Evolutionary conservation across 1,140 invertebrate genomes (phyloP), one percentile per base, ranked within the genome.

Genomic region (Coptotermes formosanus): DNA sequence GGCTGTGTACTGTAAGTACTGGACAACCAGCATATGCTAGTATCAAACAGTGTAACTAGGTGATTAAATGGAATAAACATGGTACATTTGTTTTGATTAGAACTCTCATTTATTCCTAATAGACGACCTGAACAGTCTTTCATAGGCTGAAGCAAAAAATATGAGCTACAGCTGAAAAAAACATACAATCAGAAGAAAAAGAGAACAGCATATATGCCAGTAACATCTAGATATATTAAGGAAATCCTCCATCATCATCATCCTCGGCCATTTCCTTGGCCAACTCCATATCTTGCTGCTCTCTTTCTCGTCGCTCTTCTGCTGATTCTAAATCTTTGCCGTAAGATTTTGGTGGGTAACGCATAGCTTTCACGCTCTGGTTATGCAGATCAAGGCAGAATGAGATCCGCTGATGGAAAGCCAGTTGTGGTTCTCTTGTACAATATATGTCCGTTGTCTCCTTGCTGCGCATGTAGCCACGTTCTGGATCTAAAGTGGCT

Each of bases 191-290:
- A 85, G 23, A n/a, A 25, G 3, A n/a, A 85, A 64, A 85, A 16
- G 52, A 21, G n/a, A 11, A 23, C 7, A 84, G 25, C 25, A 32
- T 83, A 32, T n/a, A 44, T 32, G n/a, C 38, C n/a, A 30, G 25
- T 14, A 19, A 85, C n/a, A 19, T 32, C 11, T 64, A 64, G 59
- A 30, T 25, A 81, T 55, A 55, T 92, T 90, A 94, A 88, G 94
- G 94, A 87, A 97, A 97, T 88, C 96, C 96, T 88, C 96, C 96
- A 92, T 98, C 97, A 93, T 99, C 98, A 92, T 99, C 98, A 90
- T 99, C 98, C 91, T 99, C 98, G 14, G 98, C 98, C 96, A 99
- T 99, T 93, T 99, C 98, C 91, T 99, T 99, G 19, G 98, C 98
- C 88, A 99, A 92, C 91, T 99, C 98, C 87, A 99, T 92, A 91